Base-by-base conservation (phyloP, 37 sponge, comb jelly and placozoan species). In the Geodia barretti region DNA sequence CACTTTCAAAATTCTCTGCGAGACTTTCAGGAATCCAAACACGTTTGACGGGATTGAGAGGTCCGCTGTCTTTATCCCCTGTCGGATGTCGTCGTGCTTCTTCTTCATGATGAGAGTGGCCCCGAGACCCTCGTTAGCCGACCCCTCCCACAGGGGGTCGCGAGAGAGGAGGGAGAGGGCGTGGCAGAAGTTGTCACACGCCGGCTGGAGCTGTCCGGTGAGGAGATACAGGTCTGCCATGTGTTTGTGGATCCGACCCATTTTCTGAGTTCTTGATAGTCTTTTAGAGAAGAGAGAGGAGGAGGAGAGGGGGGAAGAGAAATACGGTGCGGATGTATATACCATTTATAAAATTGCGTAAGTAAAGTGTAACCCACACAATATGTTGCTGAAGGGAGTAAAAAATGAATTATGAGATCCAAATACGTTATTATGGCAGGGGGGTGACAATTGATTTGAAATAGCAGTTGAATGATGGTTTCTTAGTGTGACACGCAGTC, bases 91-190 rank as follows among this genome's bases (percentile, higher is more conserved):
- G 60, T 90, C 77, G 54, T 68, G 58, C 63, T 58, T 61, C 64
- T 77, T 85, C 66, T 43, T 70, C 60, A 90, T 47, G 68, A 81
- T 70, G 3, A 81, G 78, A 19, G 86, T 74, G 14, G 73, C 76
- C 30, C 86, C 62, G 54, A 72, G 64, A 0, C 82, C 91, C 78
- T 90, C 91, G 32, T 74, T 32, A 0, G 83, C 82, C 0, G 86
- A 36, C 17, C 78, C 91, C 1, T 47, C 35, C 91, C 91, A 90
- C 43, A 90, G 68, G 67, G 31, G 63, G 87, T 90, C 91, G 29
- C 71, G 36, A 7, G 71, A 41, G 25, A 85, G 76, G 26, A 41
- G 41, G 30, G 39, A 31, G n/a, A 81, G 20, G 0, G 87, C 86
- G 17, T 58, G 14, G 1, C 35, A 20, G 68, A 84, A 90, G 34